Evolutionary conservation across 2,113 vertebrate species (phyloP).

Genomic region (Ariopsis seemanni): DNA sequence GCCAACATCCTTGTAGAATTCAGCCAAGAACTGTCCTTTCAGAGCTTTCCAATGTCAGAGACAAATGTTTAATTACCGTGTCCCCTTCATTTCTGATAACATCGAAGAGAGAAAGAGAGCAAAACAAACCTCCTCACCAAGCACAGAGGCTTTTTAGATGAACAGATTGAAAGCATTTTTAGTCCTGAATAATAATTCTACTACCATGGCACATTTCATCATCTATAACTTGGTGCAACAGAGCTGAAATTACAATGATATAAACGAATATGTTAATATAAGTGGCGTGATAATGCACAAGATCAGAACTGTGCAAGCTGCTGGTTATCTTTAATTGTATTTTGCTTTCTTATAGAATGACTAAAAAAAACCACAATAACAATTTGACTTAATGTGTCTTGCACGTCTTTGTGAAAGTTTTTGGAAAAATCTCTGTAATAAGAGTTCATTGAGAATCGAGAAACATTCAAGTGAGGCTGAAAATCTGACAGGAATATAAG

Average conservation of each 20-base stretch:
- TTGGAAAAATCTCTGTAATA: constrained; percentile 5
- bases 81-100: not conserved
- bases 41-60: not conserved
- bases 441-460: not conserved
- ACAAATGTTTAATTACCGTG: constrained; percentile 20
- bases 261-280: constrained; percentile 59
- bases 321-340: constrained; percentile 59
- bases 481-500: not conserved
- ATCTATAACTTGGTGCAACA: constrained; percentile 31
- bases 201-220: constrained; percentile 47
- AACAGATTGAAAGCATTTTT: constrained; percentile 51
- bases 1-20: not conserved
- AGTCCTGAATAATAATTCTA: constrained; percentile 43
- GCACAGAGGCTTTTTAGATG: constrained; percentile 37
- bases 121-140: constrained; percentile 22
- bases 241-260: constrained; percentile 49
- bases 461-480: not conserved
- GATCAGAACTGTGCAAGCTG: constrained; percentile 45
- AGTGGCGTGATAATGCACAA: constrained; percentile 49
- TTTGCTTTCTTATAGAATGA: constrained; percentile 54
- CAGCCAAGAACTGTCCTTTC: constrained; percentile 1
- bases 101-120: not conserved
- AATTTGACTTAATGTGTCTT: constrained; percentile 8
- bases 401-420: constrained; percentile 1
- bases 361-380: constrained; percentile 31